Conservation (phyloP, 2,797 vertebrate species). For the Falco rusticolus region DNA sequence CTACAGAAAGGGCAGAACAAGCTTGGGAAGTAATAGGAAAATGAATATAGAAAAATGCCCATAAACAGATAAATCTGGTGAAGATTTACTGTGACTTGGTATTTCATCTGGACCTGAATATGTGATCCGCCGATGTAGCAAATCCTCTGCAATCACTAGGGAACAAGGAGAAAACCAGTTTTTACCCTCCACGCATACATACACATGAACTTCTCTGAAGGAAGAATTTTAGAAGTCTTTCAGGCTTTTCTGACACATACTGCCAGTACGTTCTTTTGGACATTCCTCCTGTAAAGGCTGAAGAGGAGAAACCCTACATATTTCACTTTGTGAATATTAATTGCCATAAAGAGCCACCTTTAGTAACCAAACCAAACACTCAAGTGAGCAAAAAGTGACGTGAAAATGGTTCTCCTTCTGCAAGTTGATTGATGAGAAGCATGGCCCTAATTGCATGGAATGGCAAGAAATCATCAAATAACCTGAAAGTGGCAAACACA, state of each 20-base stretch:
- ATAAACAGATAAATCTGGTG: not conserved
- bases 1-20: not conserved
- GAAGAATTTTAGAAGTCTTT: not conserved
- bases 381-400: not conserved
- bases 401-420: not conserved
- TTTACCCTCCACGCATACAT: not conserved
- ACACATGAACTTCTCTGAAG: not conserved
- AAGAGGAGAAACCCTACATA: not conserved
- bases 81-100: not conserved
- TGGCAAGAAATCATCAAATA: not conserved
- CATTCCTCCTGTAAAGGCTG: not conserved
- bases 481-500: not conserved
- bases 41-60: not conserved
- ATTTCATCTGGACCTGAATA: not conserved
- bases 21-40: not conserved
- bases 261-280: not conserved
- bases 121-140: rapidly evolving
- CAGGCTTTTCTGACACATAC: not conserved
- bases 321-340: not conserved
- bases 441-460: not conserved
- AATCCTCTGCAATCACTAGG: not conserved
- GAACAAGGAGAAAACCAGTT: not conserved
- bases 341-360: not conserved
- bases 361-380: not conserved
- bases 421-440: not conserved